Evolutionary conservation across 1,140 invertebrate species (phyloP).

Genomic region (Oreohelix idahoensis): DNA sequence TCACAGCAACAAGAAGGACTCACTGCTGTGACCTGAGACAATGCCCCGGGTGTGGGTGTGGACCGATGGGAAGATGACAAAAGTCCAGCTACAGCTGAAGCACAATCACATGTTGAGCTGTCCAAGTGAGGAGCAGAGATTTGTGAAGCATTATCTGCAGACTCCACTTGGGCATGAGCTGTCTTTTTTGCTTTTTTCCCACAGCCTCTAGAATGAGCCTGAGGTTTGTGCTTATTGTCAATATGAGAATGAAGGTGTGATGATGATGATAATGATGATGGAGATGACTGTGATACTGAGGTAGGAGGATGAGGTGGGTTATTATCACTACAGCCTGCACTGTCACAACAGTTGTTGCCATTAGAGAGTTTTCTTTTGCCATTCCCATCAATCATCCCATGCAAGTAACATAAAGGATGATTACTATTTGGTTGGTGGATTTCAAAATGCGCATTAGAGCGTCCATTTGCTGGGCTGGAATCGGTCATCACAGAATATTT

Average conservation of each 20-base stretch:
- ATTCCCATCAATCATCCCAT: background rate
- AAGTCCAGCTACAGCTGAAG: background rate
- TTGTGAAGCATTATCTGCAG: background rate
- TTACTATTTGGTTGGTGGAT: background rate
- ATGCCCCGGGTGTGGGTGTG: background rate
- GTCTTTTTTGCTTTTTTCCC: background rate
- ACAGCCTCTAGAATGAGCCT: background rate
- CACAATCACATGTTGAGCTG: background rate
- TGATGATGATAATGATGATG: background rate
- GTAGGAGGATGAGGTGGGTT: slow-evolving; percentile 13
- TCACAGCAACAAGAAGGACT: slow-evolving; percentile 1
- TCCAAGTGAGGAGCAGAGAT: background rate
- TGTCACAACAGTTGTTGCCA: background rate
- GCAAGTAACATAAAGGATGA: background rate
- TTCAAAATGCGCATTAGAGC: background rate
- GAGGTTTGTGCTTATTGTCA: background rate
- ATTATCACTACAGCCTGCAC: background rate
- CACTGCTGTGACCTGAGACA: background rate
- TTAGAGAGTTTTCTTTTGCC: background rate
- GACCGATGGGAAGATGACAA: background rate
- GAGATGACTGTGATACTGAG: background rate
- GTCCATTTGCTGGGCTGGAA: background rate
- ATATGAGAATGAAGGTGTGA: background rate
- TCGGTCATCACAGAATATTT: background rate
- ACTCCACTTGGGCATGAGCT: background rate